Conservation (phyloP, 2,888 invertebrate genomes). For the Blera fallax region DNA sequence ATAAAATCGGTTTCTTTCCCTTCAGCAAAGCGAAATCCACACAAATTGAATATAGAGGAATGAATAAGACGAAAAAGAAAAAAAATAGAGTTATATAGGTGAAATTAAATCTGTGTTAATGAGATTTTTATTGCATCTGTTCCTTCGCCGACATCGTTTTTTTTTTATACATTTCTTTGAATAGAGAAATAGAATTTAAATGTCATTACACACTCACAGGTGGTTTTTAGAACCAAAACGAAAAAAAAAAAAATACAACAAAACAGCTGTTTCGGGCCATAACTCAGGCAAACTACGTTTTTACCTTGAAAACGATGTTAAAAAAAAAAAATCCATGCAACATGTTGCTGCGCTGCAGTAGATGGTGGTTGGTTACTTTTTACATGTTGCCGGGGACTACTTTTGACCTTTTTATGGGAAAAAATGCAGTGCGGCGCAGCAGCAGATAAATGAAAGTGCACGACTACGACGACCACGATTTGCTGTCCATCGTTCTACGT, state of each 20-base stretch:
- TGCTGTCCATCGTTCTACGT: conserved; percentile 34
- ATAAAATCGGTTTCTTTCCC: conserved; percentile 59
- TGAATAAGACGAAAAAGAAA: conserved; percentile 2
- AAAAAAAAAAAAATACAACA: conserved; percentile 20
- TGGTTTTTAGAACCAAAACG: conserved; percentile 41
- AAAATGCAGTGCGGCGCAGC: conserved; percentile 26
- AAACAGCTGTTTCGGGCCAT: conserved; percentile 57
- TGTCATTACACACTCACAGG: conserved; percentile 51
- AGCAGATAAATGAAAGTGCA: conserved; percentile 67
- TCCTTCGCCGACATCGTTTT: not conserved
- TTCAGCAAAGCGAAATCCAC: conserved; percentile 10
- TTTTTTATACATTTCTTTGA: not conserved
- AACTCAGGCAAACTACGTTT: conserved; percentile 12
- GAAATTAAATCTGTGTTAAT: conserved; percentile 72
- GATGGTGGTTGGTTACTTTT: conserved; percentile 28
- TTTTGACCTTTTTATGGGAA: conserved; percentile 54
- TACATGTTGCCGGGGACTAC: conserved; percentile 36
- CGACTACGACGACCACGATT: conserved; percentile 44
- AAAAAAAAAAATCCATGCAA: conserved; percentile 7
- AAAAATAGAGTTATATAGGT: conserved; percentile 59
- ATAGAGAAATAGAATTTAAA: conserved; percentile 48
- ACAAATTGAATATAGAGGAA: conserved; percentile 1
- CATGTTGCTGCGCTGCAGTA: conserved; percentile 32
- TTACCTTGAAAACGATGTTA: conserved; percentile 40
- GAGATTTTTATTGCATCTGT: conserved; percentile 57